Percentiles rank a stretch among this genome's conserved stretches.
Conservation (phyloP, 2,888 invertebrate genomes). For the Latrodectus hesperus region DNA sequence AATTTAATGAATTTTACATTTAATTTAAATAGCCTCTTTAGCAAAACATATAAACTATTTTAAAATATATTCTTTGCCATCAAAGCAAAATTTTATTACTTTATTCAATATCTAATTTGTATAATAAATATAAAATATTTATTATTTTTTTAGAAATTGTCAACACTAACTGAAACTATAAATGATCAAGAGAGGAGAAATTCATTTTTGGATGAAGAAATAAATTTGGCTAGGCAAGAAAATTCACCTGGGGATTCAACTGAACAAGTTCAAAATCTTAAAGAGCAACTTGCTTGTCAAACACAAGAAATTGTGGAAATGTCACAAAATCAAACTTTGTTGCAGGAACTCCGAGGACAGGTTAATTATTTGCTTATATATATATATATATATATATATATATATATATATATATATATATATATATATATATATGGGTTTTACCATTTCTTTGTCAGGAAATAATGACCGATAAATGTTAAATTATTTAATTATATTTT, state of each 20-base stretch:
- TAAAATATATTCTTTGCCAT: too few species aligned
- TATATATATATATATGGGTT: too few species aligned
- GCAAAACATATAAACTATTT: too few species aligned
- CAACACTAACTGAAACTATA: slow-evolving; percentile 75
- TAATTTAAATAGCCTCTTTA: too few species aligned
- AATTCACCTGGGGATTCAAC: slow-evolving; percentile 72
- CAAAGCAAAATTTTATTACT: background rate
- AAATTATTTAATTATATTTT: too few species aligned
- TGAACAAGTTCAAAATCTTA: slow-evolving; percentile 77
- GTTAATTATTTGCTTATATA: slow-evolving; percentile 31
- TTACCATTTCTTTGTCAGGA: too few species aligned
- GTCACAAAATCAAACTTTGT: slow-evolving; percentile 64
- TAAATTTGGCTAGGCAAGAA: slow-evolving; percentile 64
- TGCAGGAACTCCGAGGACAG: slow-evolving; percentile 70
- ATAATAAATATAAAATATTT: background rate
- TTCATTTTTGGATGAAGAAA: slow-evolving; percentile 59
- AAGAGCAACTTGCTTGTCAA: slow-evolving; percentile 75
- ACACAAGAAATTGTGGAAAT: slow-evolving; percentile 68
- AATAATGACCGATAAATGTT: too few species aligned
- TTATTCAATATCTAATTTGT: background rate
- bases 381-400: background rate
- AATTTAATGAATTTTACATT: too few species aligned
- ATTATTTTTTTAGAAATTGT: slow-evolving; percentile 70
- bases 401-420: too few species aligned
- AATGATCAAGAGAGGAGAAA: slow-evolving; percentile 67